Evolutionary conservation across 2,113 vertebrate species (phyloP).

Genomic region (Motacilla alba): DNA sequence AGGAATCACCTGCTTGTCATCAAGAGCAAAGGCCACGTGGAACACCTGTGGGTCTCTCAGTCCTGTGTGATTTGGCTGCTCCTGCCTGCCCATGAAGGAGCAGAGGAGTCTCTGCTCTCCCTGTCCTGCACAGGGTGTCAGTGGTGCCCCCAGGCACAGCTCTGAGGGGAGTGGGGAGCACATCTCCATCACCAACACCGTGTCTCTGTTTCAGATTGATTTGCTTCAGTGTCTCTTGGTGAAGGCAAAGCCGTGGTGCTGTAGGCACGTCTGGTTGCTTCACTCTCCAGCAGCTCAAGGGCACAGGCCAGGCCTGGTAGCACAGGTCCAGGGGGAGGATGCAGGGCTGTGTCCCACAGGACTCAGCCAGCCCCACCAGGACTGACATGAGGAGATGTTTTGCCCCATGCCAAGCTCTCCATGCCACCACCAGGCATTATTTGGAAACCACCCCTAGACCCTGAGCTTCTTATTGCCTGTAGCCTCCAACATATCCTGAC

Average conservation of each 20-base stretch:
- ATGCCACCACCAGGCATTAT: not conserved
- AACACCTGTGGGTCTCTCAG: not conserved
- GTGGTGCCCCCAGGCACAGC: not conserved
- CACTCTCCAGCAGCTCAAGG: not conserved
- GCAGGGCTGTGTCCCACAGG: not conserved
- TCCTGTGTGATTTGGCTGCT: not conserved
- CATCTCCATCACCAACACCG: accelerated
- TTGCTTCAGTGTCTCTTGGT: too few species aligned
- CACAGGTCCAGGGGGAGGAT: too few species aligned
- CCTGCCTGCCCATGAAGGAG: not conserved
- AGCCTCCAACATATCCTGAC: not conserved
- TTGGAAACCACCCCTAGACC: not conserved
- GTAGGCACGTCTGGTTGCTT: not conserved
- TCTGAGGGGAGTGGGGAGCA: not conserved
- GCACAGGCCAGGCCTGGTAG: not conserved
- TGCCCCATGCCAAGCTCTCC: not conserved
- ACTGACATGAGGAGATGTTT: not conserved
- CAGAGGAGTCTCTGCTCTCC: not conserved
- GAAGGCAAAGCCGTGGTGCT: not conserved
- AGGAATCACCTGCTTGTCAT: not conserved
- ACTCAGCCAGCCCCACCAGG: not conserved
- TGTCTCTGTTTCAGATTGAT: not conserved
- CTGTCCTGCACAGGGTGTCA: not conserved
- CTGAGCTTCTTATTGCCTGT: not conserved
- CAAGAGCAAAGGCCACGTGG: not conserved